Evolutionary conservation across 2,888 invertebrate species (phyloP), one percentile per base, ranked within the genome.

Genomic region (Harpalus rufipes): DNA sequence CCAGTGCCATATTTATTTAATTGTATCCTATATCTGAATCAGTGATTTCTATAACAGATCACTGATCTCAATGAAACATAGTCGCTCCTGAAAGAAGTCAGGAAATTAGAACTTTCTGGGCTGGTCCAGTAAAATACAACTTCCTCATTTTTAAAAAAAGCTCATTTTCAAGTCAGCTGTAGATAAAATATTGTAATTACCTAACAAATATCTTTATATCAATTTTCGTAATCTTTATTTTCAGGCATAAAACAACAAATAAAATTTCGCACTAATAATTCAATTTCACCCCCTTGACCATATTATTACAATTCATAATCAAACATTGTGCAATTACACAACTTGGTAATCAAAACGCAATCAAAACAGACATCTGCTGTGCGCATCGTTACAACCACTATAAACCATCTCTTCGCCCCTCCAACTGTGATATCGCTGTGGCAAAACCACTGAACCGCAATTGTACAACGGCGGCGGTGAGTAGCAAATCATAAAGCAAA

Each of bases 401-500:
- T n/a, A n/a, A 68, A 68, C 68, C 68, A 68, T 68, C 39, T 32
- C 68, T 39, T 14, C 25, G 12, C 68, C 12, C 32, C 14, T 25
- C 32, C 32, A 32, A 32, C 32, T 5, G 32, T 32, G 32, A 2
- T 32, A 32, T 32, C 5, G 5, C 32, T 32, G 4, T 32, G 6
- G 32, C 63, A 18, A 63, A 63, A 74, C 72, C 72, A 74, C 44
- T 44, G 18, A 74, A 74, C 72, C 72, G 72, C 72, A 74, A 74
- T 74, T 74, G 72, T 74, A 74, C 41, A 74, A 74, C 63, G 7
- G 63, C 63, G 25, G 7, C 72, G 41, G 72, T 18, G 41, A 44
- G 44, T 44, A 74, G 72, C 72, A 14, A 74, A 74, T 74, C 72
- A 74, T 74, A 74, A 74, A 74, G 44, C 72, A 74, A 74, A 74